Base-by-base conservation (phyloP, 2,797 vertebrate species). In the Peromyscus eremicus region DNA sequence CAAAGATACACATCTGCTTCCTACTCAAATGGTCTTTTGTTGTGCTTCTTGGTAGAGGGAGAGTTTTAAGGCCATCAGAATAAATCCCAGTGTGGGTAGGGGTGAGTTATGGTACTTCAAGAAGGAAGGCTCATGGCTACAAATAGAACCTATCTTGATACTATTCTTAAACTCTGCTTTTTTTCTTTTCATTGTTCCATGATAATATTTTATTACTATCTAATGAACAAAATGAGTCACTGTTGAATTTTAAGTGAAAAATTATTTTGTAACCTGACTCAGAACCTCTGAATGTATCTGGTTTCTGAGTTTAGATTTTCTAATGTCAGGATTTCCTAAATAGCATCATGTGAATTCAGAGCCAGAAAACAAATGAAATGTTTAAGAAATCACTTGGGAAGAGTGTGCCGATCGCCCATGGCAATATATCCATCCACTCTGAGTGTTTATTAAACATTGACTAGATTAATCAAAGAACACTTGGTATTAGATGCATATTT, bases 1-100 rank as follows among this genome's bases (percentile, higher is more conserved):
- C 52, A 95, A 96, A 98, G 98, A 97, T 96, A 96, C 87, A 97
- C 97, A 98, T 98, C 95, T 97, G 97, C 96, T 98, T 97, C 96
- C 97, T 97, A 92, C 95, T 98, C 94, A 95, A 95, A 97, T 95
- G 96, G 57, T 60, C 91, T 96, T 97, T 97, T 97, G 91, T 96
- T 96, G 91, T 92, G 92, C 83, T 96, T 73, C 55, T 91, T 68
- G 76, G 86, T 87, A 76, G 52, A 95, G 43, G 43, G 86, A 84
- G 62, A 88, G 66, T 40, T 82, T 80, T 83, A 82, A 92, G 43
- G 43, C 71, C 64, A 77, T 32, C 66, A 94, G 89, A 94, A 92
- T 62, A 94, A 96, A 95, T 76, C 91, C 85, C 70, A 92, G 46
- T 6, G 90, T 37, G 84, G 68, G 29, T 46, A 81, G 66, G 40